phyloP scores from a whole-genome alignment of 1,140 invertebrate species.

The Eumaeus atala region DNA sequence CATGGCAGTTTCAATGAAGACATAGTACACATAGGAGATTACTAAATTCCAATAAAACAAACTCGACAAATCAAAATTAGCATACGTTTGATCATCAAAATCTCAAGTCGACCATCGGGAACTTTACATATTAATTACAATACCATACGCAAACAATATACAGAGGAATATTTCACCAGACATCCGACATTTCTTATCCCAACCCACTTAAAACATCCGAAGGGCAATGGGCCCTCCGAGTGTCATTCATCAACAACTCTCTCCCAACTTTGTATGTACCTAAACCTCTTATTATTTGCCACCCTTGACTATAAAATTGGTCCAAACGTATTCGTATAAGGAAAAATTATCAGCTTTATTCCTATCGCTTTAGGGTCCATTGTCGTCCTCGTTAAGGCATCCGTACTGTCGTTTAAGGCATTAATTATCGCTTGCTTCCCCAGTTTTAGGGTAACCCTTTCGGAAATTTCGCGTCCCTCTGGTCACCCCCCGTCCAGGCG shows the following conservation, averaged over 20 bases:
- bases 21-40: background rate
- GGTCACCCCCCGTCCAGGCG: slow-evolving; percentile 64
- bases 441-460: slow-evolving; percentile 68
- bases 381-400: slow-evolving; percentile 19
- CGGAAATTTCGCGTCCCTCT: slow-evolving; percentile 66
- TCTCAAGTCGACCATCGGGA: slow-evolving; percentile 26
- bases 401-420: slow-evolving; percentile 61
- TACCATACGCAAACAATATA: slow-evolving; percentile 49
- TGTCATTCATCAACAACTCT: slow-evolving; percentile 72
- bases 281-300: slow-evolving; percentile 70
- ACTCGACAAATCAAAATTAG: slow-evolving; percentile 28
- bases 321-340: slow-evolving; percentile 43
- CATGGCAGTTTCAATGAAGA: too few relatives aligned
- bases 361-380: slow-evolving; percentile 21
- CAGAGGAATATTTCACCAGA: slow-evolving; percentile 62
- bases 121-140: slow-evolving; percentile 66
- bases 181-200: slow-evolving; percentile 71
- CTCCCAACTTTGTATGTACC: slow-evolving; percentile 66
- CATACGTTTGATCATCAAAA: slow-evolving; percentile 21
- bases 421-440: slow-evolving; percentile 63
- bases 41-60: slow-evolving; percentile 3
- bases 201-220: slow-evolving; percentile 71
- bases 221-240: slow-evolving; percentile 70
- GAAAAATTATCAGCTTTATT: slow-evolving; percentile 33
- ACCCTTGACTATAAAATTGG: slow-evolving; percentile 68